phyloP scores from a whole-genome alignment of 2,113 vertebrate species.

The Hippocampus abdominalis region DNA sequence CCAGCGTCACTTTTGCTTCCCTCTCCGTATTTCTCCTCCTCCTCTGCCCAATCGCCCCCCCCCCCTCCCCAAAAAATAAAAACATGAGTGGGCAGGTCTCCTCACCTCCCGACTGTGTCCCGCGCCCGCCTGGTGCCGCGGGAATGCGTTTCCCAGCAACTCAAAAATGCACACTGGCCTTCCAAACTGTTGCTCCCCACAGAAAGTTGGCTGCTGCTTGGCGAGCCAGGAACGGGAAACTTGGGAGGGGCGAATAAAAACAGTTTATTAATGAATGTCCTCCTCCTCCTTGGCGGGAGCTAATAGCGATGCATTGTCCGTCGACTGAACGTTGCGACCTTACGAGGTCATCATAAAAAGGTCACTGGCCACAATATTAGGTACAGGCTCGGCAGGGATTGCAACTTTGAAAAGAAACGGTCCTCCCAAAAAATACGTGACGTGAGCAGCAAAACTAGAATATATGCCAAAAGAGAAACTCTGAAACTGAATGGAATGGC shows the following conservation, averaged over 20 bases:
- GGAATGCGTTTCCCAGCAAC: background rate
- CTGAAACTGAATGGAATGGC: background rate
- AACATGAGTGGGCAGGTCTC: conserved; percentile 34
- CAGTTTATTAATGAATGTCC: conserved; percentile 41
- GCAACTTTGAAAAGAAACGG: background rate
- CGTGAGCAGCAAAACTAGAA: background rate
- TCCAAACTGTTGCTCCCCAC: background rate
- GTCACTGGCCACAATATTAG: background rate
- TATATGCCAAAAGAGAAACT: background rate
- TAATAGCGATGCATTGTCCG: background rate
- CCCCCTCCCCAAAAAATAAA: background rate
- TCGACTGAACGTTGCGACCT: background rate
- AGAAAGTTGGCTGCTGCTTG: conserved; percentile 9
- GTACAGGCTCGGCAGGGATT: too few relatives aligned
- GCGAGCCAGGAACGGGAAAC: conserved; percentile 47
- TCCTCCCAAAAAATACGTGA: background rate
- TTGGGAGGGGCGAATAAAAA: conserved; percentile 3
- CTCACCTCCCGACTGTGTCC: conserved; percentile 28
- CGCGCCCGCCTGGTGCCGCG: conserved; percentile 3
- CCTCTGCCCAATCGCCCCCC: background rate
- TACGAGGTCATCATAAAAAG: background rate
- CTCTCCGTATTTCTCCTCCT: background rate
- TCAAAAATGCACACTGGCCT: background rate
- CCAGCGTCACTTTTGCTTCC: conserved; percentile 25
- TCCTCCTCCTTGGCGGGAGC: conserved; percentile 17